Evolutionary conservation across 2,888 invertebrate species (phyloP), one percentile per base, ranked within the genome.

Genomic region (Drosophila pegasa): DNA sequence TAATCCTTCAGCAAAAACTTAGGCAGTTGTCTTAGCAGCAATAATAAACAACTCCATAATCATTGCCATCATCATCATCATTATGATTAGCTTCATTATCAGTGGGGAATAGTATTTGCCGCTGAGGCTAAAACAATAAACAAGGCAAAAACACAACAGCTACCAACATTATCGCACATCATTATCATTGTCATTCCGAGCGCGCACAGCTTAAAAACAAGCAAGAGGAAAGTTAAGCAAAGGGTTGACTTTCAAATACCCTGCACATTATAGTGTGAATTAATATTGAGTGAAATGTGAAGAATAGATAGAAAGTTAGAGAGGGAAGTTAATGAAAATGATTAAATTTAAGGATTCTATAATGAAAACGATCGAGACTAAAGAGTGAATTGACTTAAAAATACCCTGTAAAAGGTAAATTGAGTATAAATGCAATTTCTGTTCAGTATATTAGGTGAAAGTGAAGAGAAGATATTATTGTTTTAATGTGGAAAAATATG

Each of bases 111-210:
- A 45, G 73, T 66, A 47, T 64, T 66, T 70, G 70, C 37, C 64
- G 40, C 38, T 33, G 48, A 47, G 64, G 40, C 66, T 74, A 62
- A 76, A 64, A 81, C 81, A 71, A 80, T 73, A 81, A 79, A 73
- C 80, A 77, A 80, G 61, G 69, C 74, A 72, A 71, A 72, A 71
- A 77, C 62, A 63, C 67, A 79, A 68, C 63, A 78, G 72, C 86
- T 61, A 80, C 69, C 68, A 73, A 86, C 86, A 85, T 85, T 84
- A 86, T 85, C 85, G 87, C 85, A 86, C 85, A 84, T 85, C 84
- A 85, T 86, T 85, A 86, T 85, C 85, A 82, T 85, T 85, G 84
- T 82, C 82, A 87, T 85, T 85, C 85, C 69, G 71, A 61, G 62
- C 63, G 77, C 80, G 71, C 69, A 68, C 47, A 76, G 76, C 80